Evolutionary conservation across 2,888 invertebrate genomes (phyloP).

Genomic region (Eudemis profundana): DNA sequence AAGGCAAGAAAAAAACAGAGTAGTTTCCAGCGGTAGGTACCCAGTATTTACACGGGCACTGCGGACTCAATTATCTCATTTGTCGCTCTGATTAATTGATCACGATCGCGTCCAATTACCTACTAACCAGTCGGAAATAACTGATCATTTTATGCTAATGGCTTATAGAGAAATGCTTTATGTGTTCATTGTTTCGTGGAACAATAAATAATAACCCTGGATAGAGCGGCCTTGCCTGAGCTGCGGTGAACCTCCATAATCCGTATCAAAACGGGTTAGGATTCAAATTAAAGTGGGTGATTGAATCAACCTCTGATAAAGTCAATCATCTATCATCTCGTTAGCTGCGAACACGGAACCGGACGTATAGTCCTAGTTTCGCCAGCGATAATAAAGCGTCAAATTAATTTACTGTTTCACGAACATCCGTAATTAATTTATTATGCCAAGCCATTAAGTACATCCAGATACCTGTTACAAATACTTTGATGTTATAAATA

Average conservation of each 20-base stretch:
- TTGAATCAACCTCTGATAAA: slow-evolving; percentile 14
- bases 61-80: slow-evolving; percentile 54
- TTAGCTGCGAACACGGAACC: slow-evolving; percentile 21
- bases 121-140: slow-evolving; percentile 50
- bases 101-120: slow-evolving; percentile 47
- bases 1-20: slow-evolving; percentile 26
- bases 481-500: slow-evolving; percentile 28
- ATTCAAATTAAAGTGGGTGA: not conserved
- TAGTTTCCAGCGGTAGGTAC: slow-evolving; percentile 4
- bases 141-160: slow-evolving; percentile 71
- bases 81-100: slow-evolving; percentile 56
- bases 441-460: slow-evolving; percentile 41
- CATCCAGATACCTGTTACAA: slow-evolving; percentile 27
- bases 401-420: slow-evolving; percentile 43
- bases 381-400: slow-evolving; percentile 30
- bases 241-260: not conserved
- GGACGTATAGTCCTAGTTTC: slow-evolving; percentile 28
- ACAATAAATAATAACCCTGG: slow-evolving; percentile 67
- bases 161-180: slow-evolving; percentile 79
- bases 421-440: slow-evolving; percentile 38
- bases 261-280: slow-evolving; percentile 18
- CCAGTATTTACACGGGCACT: slow-evolving; percentile 18
- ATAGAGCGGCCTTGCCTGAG: slow-evolving; percentile 25
- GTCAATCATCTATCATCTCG: slow-evolving; percentile 36
- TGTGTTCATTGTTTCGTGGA: slow-evolving; percentile 76